Percentiles rank a stretch among this genome's conserved stretches.
These are phyloP conservation scores for Subacronicta megacephala DNA, from an alignment of 2,888 invertebrate species.

Conservation along the genomic window DNA sequence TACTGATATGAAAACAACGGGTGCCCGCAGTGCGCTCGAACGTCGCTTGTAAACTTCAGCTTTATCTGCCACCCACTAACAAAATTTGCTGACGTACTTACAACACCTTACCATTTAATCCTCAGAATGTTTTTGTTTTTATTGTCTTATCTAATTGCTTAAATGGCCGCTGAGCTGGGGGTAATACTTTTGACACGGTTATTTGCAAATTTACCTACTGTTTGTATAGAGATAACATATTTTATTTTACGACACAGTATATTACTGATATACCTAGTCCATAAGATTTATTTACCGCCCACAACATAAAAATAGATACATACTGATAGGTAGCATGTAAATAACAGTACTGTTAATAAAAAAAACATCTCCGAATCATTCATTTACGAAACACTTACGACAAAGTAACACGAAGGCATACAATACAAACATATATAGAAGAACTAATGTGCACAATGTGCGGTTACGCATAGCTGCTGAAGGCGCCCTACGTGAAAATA, in stretches of 20 bases:
- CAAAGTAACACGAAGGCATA: conserved; percentile 56
- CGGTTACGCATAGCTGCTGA: conserved; percentile 93
- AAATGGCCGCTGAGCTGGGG: conserved; percentile 5
- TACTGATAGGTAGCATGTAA: not conserved
- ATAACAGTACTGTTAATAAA: not conserved
- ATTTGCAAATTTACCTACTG: conserved; percentile 5
- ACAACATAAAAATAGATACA: not conserved
- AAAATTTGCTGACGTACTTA: conserved; percentile 12
- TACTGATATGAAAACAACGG: conserved; percentile 32
- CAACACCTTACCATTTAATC: conserved; percentile 3
- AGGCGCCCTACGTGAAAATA: conserved; percentile 98
- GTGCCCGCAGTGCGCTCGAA: conserved; percentile 15
- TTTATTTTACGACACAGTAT: not conserved
- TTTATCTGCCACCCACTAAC: conserved; percentile 47
- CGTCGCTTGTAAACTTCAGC: conserved; percentile 8
- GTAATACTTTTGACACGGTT: conserved; percentile 7
- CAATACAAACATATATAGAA: conserved; percentile 39
- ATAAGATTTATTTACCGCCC: not conserved
- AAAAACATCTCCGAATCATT: conserved; percentile 4
- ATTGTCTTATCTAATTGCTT: conserved; percentile 14
- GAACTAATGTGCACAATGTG: conserved; percentile 39
- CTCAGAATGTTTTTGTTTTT: conserved; percentile 8
- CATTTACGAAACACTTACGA: conserved; percentile 33
- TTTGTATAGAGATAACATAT: not conserved
- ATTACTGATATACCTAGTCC: not conserved